Evolutionary conservation across 2,113 vertebrate species (phyloP), one percentile per base, ranked within the genome.

Genomic region (Strix aluco): DNA sequence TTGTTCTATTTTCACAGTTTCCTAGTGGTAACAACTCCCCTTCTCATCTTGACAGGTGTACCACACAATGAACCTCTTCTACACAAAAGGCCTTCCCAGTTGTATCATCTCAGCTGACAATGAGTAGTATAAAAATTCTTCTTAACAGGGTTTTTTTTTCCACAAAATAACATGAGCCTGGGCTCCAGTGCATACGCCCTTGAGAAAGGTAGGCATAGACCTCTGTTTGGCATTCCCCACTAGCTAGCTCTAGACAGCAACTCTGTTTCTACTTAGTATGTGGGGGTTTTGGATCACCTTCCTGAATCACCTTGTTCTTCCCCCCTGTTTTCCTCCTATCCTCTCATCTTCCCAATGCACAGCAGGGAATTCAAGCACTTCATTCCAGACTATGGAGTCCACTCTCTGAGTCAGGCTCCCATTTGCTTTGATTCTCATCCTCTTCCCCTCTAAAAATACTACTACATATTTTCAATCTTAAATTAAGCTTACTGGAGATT

Each of bases 131-230:
- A 61, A 47, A n/a, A 86, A 73, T 61, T 52, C 1, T 61, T 73
- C 72, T 61, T 29, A 72, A 55, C 9, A 38, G 23, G 0, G 7
- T 27, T 51, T 44, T 85, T 49, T 65, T 2, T 3, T 15, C 46
- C 70, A 32, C 20, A 70, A 62, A 88, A 49, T 57, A 74, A 21
- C 26, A 61, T 20, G n/a, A 81, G 26, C 15, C 57, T 79, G n/a
- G 38, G 25, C n/a, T 84, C 17, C 47, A 36, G 22, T 32, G 29
- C 19, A 5, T 5, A 26, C 5, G 15, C 19, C 26, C 38, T 57
- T 23, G 8, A 77, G 22, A 42, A 9, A 75, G 8, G 57, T 7
- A 67, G 25, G 27, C 0, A 0, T 12, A 49, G 32, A 40, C 16
- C 16, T n/a, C 49, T 36, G 25, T 26, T 55, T 57, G 59, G 29